Conservation (phyloP, 2,797 vertebrate species). For the Gymnothorax reevesii region DNA sequence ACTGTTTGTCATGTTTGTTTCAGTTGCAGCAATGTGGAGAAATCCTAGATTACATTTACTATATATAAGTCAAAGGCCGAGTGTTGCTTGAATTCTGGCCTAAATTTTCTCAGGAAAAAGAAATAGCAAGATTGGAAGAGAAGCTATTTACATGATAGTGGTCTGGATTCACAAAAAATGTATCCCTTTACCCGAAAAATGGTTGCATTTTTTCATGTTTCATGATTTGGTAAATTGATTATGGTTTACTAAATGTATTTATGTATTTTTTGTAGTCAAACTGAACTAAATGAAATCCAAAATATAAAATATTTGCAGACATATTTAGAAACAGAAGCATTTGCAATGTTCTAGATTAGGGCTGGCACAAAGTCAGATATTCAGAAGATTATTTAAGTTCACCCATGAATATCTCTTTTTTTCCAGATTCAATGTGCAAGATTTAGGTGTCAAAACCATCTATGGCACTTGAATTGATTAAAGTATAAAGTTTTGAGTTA, state of each 20-base stretch:
- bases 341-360: background rate
- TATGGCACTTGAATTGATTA: slow-evolving; percentile 2
- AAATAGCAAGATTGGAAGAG: background rate
- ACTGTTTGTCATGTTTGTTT: background rate
- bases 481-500: slow-evolving; percentile 3
- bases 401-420: background rate
- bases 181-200: background rate
- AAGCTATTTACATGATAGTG: background rate
- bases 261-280: background rate
- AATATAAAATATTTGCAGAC: background rate
- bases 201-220: background rate
- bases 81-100: background rate
- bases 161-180: background rate
- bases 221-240: background rate
- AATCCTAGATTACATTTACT: background rate
- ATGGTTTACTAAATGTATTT: background rate
- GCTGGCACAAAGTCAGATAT: background rate
- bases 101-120: background rate
- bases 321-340: background rate
- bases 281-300: background rate
- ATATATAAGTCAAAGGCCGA: background rate
- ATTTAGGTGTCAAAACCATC: background rate
- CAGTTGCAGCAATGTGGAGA: background rate
- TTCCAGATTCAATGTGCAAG: background rate
- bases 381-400: background rate